These are phyloP conservation scores for Chaetodon auriga DNA, from an alignment of 2,113 vertebrate genomes.

Conservation along the genomic window DNA sequence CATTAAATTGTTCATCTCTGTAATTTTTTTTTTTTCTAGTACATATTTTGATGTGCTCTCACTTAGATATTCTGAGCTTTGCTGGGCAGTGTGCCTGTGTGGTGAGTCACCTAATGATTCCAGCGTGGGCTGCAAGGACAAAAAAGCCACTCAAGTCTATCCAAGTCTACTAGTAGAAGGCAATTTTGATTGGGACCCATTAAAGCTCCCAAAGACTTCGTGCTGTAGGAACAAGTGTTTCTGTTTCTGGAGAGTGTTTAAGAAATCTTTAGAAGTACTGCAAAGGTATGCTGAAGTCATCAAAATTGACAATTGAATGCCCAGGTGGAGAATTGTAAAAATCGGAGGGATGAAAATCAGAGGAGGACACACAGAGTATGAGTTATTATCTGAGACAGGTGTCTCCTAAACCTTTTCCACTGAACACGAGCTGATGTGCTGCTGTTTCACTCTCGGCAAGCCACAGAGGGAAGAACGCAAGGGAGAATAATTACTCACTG, in stretches of 20 bases:
- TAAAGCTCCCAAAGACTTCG: slow-evolving; percentile 30
- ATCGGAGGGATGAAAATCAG: slow-evolving; percentile 32
- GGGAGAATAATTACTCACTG: slow-evolving; percentile 71
- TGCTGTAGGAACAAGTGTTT: slow-evolving; percentile 29
- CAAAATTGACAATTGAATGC: slow-evolving; percentile 15
- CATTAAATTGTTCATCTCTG: slow-evolving; percentile 59
- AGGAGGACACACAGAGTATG: slow-evolving; percentile 44
- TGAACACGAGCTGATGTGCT: slow-evolving; percentile 50
- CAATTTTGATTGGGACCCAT: slow-evolving; percentile 50
- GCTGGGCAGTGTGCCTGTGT: slow-evolving; percentile 47
- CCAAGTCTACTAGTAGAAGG: slow-evolving; percentile 48
- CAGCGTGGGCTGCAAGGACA: slow-evolving; percentile 63
- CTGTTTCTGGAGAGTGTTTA: background rate
- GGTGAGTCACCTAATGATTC: slow-evolving; percentile 78
- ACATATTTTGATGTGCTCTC: slow-evolving; percentile 69
- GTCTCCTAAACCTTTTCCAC: slow-evolving; percentile 63
- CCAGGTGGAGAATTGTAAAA: slow-evolving; percentile 3
- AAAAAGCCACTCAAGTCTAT: slow-evolving; percentile 62
- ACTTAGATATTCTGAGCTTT: slow-evolving; percentile 63
- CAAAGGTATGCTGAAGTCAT: background rate
- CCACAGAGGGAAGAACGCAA: slow-evolving; percentile 61
- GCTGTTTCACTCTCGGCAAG: slow-evolving; percentile 71
- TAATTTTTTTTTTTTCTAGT: slow-evolving; percentile 39
- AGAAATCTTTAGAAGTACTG: background rate
- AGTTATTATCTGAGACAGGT: slow-evolving; percentile 78